Evolutionary conservation across 2,888 invertebrate species (phyloP).

Genomic region (Pharmacophagus antenor): DNA sequence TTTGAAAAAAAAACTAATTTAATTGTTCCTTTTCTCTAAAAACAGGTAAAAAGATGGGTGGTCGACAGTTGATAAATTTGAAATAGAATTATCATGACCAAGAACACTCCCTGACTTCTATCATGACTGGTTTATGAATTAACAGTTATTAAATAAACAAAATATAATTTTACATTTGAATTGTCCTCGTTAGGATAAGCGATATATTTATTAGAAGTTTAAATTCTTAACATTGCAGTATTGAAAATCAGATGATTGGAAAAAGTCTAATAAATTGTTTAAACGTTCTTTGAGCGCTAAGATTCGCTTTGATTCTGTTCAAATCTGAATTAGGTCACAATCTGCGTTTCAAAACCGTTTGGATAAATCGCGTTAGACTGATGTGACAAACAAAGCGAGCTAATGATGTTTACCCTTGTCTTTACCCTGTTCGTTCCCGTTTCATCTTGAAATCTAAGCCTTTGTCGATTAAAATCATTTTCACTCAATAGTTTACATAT

Average conservation of each 20-base stretch:
- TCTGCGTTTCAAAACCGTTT: constrained; percentile 30
- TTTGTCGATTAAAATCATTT: constrained; percentile 23
- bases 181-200: too few species aligned
- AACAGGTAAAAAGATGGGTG: too few species aligned
- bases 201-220: too few species aligned
- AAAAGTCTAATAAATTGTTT: not conserved
- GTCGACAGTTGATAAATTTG: too few species aligned
- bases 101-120: too few species aligned
- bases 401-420: constrained; percentile 30
- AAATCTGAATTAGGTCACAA: constrained; percentile 27
- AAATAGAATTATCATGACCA: too few species aligned
- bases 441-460: constrained; percentile 28
- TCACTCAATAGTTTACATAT: not conserved
- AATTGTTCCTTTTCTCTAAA: too few species aligned
- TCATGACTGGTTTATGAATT: too few species aligned
- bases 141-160: too few species aligned
- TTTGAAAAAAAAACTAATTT: too few species aligned
- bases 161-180: too few species aligned
- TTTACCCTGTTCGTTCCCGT: constrained; percentile 17
- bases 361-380: constrained; percentile 27
- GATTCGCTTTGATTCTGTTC: constrained; percentile 1
- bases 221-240: too few species aligned
- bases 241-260: not conserved
- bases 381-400: constrained; percentile 30
- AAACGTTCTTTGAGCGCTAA: not conserved